Base-by-base conservation (phyloP, 1,140 invertebrate genomes). In the Lepidotrigona ventralis region DNA sequence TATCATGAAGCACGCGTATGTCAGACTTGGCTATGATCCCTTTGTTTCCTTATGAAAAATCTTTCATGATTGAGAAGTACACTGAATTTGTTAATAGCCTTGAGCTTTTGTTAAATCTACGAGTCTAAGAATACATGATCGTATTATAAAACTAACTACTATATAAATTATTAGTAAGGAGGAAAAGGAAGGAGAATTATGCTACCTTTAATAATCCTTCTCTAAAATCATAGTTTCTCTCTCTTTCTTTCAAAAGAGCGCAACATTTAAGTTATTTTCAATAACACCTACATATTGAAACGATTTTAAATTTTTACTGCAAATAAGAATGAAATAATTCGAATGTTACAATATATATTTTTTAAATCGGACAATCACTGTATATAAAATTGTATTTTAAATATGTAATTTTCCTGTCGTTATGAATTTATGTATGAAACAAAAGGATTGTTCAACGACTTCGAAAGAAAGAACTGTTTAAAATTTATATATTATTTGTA, bases 211-310 rank as follows among this genome's bases (percentile, higher is more conserved):
- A 60, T 78, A 66, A 60, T 83, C 39, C 29, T 82, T 69, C 29
- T 82, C 73, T 83, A 71, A 63, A 83, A 78, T 78, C 56, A 78
- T 78, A 77, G 74, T 63, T 70, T 83, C 81, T 83, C 81, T 60
- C 46, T 78, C 75, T 78, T 60, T 78, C 75, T 56, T 64, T 78
- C 19, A 23, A 83, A 54, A 63, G 66, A 46, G 75, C 66, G 81
- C 81, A 78, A 83, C 23, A 83, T 83, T 82, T 77, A 69, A 82
- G 64, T 77, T n/a, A 77, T 77, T 82, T 69, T 60, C 21, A 70
- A 75, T 75, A 51, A 53, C 66, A 75, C 21, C 17, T 17, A 2
- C 26, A 6, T n/a, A 46, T 11, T n/a, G 6, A 63, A 80, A 33
- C 14, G 5, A 54, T 46, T 81, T 17, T 21, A 39, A 64, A 23